phyloP scores from a whole-genome alignment of 2,797 vertebrate genomes.

The Myotis daubentonii region DNA sequence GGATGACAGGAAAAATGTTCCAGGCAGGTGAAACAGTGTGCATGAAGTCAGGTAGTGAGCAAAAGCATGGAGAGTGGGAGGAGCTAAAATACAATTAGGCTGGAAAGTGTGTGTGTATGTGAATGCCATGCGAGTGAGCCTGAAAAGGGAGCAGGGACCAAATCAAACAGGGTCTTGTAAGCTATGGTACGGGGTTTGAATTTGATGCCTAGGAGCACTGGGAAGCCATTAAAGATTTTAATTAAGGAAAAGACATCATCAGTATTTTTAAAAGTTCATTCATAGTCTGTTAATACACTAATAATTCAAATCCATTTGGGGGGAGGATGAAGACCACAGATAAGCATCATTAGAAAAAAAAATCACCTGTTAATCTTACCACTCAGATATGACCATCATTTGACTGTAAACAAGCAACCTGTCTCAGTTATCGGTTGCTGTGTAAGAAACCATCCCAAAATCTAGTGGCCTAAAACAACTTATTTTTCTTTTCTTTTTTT shows the following conservation, averaged over 20 bases:
- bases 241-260: neutral
- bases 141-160: neutral
- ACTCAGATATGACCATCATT: neutral
- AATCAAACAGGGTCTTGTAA: neutral
- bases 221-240: neutral
- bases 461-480: neutral
- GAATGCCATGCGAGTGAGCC: neutral
- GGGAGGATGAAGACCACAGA: neutral
- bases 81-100: neutral
- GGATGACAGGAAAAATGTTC: neutral
- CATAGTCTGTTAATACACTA: neutral
- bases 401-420: neutral
- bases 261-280: neutral
- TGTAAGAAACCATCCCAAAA: neutral
- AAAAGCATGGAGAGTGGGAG: neutral
- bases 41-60: neutral
- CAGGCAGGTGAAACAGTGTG: neutral
- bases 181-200: neutral
- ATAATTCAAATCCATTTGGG: slow-evolving; percentile 17
- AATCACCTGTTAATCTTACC: neutral
- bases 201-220: neutral
- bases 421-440: neutral
- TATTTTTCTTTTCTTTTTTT: too few species aligned
- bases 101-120: neutral
- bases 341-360: neutral